Evolutionary conservation across 2,888 invertebrate genomes (phyloP).

Genomic region (Cantharis lateralis): DNA sequence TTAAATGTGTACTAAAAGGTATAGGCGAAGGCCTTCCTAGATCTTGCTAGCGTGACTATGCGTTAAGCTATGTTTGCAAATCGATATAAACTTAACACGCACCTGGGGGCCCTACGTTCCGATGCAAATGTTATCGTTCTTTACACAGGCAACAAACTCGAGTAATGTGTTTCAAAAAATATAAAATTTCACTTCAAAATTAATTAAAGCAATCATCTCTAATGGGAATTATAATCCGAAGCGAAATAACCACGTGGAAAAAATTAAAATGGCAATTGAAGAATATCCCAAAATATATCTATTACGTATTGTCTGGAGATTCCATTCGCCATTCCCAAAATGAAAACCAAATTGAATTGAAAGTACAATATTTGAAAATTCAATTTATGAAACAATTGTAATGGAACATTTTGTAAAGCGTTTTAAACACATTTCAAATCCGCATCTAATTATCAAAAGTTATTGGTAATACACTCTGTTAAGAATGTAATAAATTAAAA

Average conservation of each 20-base stretch:
- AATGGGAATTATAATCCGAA: background rate
- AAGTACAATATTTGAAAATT: background rate
- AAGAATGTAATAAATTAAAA: background rate
- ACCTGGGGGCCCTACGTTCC: slow-evolving; percentile 50
- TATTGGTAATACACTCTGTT: background rate
- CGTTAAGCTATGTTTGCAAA: slow-evolving; percentile 40
- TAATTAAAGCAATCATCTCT: background rate
- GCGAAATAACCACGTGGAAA: background rate
- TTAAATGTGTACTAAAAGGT: slow-evolving; percentile 18
- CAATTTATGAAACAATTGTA: background rate
- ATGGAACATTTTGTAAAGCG: background rate
- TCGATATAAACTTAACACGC: slow-evolving; percentile 52
- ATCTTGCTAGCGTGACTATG: slow-evolving; percentile 41
- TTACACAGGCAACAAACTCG: slow-evolving; percentile 8
- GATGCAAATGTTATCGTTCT: slow-evolving; percentile 45
- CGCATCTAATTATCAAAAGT: background rate
- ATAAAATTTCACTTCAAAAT: background rate
- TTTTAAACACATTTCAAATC: background rate
- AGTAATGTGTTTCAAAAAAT: background rate
- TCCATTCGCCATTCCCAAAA: background rate
- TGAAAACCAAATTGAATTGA: background rate
- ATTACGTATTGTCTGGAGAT: background rate
- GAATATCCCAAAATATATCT: background rate
- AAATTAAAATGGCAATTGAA: background rate
- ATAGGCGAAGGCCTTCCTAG: slow-evolving; percentile 22